Evolutionary conservation across 2,113 vertebrate species (phyloP).

Genomic region (Natator depressus): DNA sequence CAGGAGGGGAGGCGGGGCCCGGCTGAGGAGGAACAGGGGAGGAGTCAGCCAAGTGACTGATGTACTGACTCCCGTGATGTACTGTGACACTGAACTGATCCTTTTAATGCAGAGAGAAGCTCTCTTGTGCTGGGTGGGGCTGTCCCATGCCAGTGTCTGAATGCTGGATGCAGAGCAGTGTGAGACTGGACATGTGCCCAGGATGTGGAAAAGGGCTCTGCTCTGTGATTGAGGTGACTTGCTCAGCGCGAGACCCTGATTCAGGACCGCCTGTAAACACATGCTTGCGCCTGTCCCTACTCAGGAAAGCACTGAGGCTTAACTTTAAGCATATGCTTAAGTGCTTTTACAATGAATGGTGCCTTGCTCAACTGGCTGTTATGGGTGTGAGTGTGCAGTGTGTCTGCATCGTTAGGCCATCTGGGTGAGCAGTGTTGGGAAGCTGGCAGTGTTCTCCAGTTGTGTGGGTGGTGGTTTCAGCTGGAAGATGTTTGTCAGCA

Average conservation of each 20-base stretch:
- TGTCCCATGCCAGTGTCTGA: not conserved
- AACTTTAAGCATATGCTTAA: not conserved
- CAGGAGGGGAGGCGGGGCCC: too few relatives aligned
- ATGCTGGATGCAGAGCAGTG: not conserved
- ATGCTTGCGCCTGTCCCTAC: not conserved
- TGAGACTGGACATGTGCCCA: not conserved
- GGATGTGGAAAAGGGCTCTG: not conserved
- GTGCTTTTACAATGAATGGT: not conserved
- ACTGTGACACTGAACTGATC: not conserved
- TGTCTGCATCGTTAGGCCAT: not conserved
- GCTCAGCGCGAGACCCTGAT: not conserved
- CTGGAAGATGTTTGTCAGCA: constrained; percentile 71
- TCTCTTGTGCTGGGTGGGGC: not conserved
- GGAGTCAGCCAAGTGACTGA: not conserved
- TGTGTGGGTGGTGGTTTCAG: constrained; percentile 70
- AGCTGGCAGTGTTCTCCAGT: constrained; percentile 46
- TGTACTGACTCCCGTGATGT: not conserved
- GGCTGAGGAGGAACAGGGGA: not conserved
- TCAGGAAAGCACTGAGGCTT: not conserved
- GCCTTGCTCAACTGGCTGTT: not conserved
- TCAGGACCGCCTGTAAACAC: not conserved
- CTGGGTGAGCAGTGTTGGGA: constrained; percentile 15
- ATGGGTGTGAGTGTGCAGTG: not conserved
- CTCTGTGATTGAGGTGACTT: not conserved
- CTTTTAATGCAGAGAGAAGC: not conserved